These are phyloP conservation scores for Argyrosomus regius DNA, from an alignment of 2,797 vertebrate genomes.

Conservation along the genomic window DNA sequence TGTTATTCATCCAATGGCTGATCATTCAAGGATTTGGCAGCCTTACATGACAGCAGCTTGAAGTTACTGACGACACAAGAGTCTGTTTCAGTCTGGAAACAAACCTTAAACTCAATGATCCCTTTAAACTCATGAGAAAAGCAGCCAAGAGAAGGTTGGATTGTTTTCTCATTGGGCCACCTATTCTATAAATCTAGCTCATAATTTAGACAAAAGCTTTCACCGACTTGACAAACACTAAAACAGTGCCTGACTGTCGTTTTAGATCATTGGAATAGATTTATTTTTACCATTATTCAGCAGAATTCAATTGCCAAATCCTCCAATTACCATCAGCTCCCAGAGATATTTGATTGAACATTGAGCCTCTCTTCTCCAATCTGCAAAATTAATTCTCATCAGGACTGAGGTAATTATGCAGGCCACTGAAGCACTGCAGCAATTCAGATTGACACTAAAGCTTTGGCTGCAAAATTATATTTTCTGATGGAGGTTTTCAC, in stretches of 20 bases:
- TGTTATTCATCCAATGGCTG: slow-evolving; percentile 39
- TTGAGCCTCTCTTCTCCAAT: slow-evolving; percentile 52
- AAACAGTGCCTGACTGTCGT: neutral
- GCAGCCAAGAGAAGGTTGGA: neutral
- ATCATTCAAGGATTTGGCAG: slow-evolving; percentile 55
- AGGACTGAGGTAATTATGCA: slow-evolving; percentile 74
- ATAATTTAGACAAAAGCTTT: slow-evolving; percentile 23
- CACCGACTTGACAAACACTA: slow-evolving; percentile 13
- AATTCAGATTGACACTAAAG: slow-evolving; percentile 75
- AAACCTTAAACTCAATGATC: slow-evolving; percentile 27
- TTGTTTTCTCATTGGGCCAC: slow-evolving; percentile 15
- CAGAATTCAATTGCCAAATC: slow-evolving; percentile 60
- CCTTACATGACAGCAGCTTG: slow-evolving; percentile 29
- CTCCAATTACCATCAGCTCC: slow-evolving; percentile 51
- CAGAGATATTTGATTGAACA: slow-evolving; percentile 63
- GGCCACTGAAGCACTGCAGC: slow-evolving; percentile 75
- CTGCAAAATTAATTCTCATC: slow-evolving; percentile 72
- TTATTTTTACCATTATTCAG: slow-evolving; percentile 51
- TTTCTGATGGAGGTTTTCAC: slow-evolving; percentile 77
- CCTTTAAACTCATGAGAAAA: slow-evolving; percentile 33
- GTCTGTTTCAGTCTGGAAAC: slow-evolving; percentile 37
- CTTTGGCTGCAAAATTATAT: slow-evolving; percentile 76
- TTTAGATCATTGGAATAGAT: slow-evolving; percentile 40
- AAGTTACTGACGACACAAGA: slow-evolving; percentile 32
- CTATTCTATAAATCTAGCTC: neutral